Percentiles rank a stretch among this genome's conserved stretches.
Conservation (phyloP, 1,140 invertebrate genomes). For the Bilobella aurantiaca region DNA sequence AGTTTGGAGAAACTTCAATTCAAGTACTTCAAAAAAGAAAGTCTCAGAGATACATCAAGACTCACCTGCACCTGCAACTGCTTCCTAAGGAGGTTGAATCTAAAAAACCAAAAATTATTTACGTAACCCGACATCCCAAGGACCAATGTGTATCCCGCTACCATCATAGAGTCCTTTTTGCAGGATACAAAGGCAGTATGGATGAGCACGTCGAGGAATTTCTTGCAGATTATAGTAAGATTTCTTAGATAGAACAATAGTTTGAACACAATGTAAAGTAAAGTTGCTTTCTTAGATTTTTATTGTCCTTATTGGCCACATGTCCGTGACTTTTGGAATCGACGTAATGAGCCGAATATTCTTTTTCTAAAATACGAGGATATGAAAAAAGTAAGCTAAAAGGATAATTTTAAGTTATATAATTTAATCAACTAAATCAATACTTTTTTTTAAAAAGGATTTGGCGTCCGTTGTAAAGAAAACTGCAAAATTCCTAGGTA, state of each 20-base stretch:
- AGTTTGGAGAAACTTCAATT: no score
- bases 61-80: slow-evolving; percentile 63
- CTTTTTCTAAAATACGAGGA: slow-evolving; percentile 55
- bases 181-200: slow-evolving; percentile 39
- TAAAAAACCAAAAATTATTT: slow-evolving; percentile 39
- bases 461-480: neutral
- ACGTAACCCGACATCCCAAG: slow-evolving; percentile 41
- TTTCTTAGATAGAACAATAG: no score
- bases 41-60: slow-evolving; percentile 59
- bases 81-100: slow-evolving; percentile 35
- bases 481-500: neutral
- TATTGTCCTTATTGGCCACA: slow-evolving; percentile 51
- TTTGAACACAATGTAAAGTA: no score
- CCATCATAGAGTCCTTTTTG: slow-evolving; percentile 37
- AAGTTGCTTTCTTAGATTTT: slow-evolving; percentile 41
- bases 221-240: slow-evolving; percentile 18
- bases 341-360: slow-evolving; percentile 46
- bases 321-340: slow-evolving; percentile 49
- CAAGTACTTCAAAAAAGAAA: slow-evolving; percentile 1
- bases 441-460: neutral
- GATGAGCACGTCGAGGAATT: slow-evolving; percentile 31
- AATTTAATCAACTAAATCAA: neutral
- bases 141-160: slow-evolving; percentile 44
- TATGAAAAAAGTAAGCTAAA: slow-evolving; percentile 46
- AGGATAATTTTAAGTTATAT: neutral